Conservation (phyloP, 1,140 invertebrate species). For the Zophobas morio region DNA sequence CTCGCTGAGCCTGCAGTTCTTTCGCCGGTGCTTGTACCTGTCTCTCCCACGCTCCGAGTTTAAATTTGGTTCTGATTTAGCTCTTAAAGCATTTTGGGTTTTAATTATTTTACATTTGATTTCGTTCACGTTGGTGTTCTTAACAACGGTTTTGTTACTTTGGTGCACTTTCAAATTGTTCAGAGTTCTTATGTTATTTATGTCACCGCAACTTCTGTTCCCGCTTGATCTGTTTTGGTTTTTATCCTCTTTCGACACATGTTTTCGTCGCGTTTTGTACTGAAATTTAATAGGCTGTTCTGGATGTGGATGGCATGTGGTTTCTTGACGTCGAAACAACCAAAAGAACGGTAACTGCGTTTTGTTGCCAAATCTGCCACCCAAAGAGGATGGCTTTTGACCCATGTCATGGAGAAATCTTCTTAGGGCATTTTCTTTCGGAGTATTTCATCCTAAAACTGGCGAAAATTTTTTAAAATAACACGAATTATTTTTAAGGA, state of each 20-base stretch:
- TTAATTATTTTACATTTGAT: conserved; percentile 57
- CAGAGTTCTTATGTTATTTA: conserved; percentile 38
- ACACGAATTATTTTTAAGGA: neutral
- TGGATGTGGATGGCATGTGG: conserved; percentile 58
- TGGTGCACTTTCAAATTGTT: conserved; percentile 51
- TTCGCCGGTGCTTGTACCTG: conserved; percentile 53
- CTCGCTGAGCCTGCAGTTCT: conserved; percentile 46
- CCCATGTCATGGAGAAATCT: conserved; percentile 63
- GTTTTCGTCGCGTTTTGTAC: conserved; percentile 63
- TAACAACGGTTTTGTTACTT: conserved; percentile 49
- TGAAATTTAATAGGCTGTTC: conserved; percentile 66
- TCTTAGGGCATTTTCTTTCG: neutral
- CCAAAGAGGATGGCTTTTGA: conserved; percentile 61
- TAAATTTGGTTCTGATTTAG: conserved; percentile 64
- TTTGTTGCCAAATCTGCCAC: conserved; percentile 50
- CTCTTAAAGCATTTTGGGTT: conserved; percentile 57
- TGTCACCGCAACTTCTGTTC: conserved; percentile 11
- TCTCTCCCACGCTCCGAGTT: conserved; percentile 52
- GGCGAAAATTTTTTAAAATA: conserved; percentile 5
- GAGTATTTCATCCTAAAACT: conserved; percentile 1
- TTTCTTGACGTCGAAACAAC: conserved; percentile 55
- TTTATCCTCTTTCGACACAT: conserved; percentile 7
- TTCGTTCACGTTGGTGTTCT: conserved; percentile 53
- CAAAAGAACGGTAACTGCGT: conserved; percentile 59
- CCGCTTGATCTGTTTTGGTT: conserved; percentile 32